Conservation (phyloP, 2,888 invertebrate genomes). For the Carcina quercana region DNA sequence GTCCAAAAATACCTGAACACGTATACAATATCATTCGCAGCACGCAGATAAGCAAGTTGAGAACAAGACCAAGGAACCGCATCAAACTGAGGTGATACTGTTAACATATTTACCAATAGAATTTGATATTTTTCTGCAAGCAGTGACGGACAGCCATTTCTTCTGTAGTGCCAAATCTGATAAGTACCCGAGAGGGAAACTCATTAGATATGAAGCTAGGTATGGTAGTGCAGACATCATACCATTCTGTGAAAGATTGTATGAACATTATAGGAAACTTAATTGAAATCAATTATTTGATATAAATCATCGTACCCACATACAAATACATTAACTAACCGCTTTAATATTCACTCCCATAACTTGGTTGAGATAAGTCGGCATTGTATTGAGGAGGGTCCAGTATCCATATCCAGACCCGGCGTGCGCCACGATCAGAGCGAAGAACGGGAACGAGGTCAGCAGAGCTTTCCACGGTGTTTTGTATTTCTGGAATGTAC, state of each 20-base stretch:
- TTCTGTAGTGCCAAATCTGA: constrained; percentile 72
- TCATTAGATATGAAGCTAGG: constrained; percentile 77
- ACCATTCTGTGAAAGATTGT: constrained; percentile 65
- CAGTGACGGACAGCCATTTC: constrained; percentile 56
- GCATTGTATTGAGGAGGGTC: constrained; percentile 78
- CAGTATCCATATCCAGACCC: constrained; percentile 80
- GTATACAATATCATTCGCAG: too few relatives aligned
- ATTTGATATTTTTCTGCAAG: constrained; percentile 46
- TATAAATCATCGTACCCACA: too few relatives aligned
- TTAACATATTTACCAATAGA: constrained; percentile 27
- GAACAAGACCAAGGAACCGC: too few relatives aligned
- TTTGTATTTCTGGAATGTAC: constrained; percentile 18
- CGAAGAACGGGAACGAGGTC: constrained; percentile 72
- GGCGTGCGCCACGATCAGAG: constrained; percentile 66
- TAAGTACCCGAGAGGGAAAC: constrained; percentile 32
- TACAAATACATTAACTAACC: constrained; percentile 37
- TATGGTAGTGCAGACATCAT: constrained; percentile 80
- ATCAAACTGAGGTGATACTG: too few relatives aligned
- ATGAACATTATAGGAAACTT: too few relatives aligned
- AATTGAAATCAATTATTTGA: too few relatives aligned
- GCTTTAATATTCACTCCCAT: constrained; percentile 68
- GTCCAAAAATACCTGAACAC: too few relatives aligned
- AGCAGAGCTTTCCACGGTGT: constrained; percentile 76
- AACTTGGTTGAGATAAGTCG: constrained; percentile 74
- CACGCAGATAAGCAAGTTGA: too few relatives aligned